A percentile compares a stretch with the other conserved stretches of the same genome.
phyloP scores from a whole-genome alignment of 2,113 vertebrate species.

The Alexandromys fortis region DNA sequence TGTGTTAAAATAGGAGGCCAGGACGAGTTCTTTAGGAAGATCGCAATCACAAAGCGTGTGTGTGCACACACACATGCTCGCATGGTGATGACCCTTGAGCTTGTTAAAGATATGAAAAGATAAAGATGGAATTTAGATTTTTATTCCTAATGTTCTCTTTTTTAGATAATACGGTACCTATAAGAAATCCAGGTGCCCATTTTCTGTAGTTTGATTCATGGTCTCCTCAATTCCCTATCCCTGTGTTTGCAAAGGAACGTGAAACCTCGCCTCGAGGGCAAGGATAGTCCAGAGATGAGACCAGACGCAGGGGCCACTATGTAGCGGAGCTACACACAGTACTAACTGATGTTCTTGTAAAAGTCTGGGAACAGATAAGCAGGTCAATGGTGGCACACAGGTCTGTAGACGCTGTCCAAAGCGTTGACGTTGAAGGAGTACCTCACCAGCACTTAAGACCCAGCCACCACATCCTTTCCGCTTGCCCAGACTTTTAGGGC shows the following conservation, averaged over 20 bases:
- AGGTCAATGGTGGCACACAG: background rate
- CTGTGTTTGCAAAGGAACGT: background rate
- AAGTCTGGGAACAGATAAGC: background rate
- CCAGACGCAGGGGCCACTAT: background rate
- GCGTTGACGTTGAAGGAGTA: background rate
- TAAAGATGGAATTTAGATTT: background rate
- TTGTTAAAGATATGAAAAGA: background rate
- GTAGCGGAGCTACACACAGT: background rate
- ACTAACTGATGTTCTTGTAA: background rate
- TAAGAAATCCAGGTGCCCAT: background rate
- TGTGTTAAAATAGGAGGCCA: background rate
- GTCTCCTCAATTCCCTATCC: background rate
- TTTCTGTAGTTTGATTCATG: background rate
- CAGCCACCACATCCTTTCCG: background rate
- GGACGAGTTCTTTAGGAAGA: background rate
- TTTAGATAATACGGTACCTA: background rate
- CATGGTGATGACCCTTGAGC: background rate
- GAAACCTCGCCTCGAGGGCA: background rate
- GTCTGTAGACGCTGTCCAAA: background rate
- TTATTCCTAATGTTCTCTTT: background rate
- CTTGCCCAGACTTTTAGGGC: background rate
- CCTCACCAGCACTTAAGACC: background rate
- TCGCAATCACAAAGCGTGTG: background rate
- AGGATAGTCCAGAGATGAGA: background rate
- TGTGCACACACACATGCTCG: background rate